These are phyloP conservation scores for Calidris pygmaea DNA, from an alignment of 2,113 vertebrate genomes.

Conservation along the genomic window DNA sequence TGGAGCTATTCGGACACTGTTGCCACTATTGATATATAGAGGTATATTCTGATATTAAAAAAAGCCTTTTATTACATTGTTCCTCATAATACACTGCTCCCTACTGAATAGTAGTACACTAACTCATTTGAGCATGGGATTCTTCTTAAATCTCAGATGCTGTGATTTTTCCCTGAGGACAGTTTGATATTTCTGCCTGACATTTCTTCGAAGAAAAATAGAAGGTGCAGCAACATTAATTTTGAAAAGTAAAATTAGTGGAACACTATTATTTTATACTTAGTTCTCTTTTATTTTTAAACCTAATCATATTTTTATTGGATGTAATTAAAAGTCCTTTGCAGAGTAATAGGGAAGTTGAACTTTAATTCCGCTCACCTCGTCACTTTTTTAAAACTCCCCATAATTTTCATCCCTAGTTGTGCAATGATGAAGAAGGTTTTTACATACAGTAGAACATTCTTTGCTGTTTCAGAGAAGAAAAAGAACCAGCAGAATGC, in stretches of 20 bases:
- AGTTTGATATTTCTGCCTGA: constrained; percentile 73
- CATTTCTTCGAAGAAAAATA: constrained; percentile 74
- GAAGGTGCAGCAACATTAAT: constrained; percentile 69
- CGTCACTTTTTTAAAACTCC: constrained; percentile 58
- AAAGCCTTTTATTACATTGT: constrained; percentile 49
- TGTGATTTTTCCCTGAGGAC: constrained; percentile 68
- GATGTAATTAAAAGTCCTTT: constrained; percentile 69
- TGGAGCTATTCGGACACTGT: constrained; percentile 46
- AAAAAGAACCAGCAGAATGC: neutral
- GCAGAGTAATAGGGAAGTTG: constrained; percentile 61
- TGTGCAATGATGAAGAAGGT: neutral
- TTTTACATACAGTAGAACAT: constrained; percentile 10
- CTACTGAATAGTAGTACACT: constrained; percentile 47
- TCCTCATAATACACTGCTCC: constrained; percentile 50
- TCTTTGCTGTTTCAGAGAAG: neutral
- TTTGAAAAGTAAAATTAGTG: constrained; percentile 72
- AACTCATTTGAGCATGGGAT: constrained; percentile 63
- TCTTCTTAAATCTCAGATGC: constrained; percentile 68
- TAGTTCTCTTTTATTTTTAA: constrained; percentile 72
- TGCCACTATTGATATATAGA: constrained; percentile 52
- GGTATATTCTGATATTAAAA: constrained; percentile 46
- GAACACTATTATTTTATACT: constrained; percentile 75
- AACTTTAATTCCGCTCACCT: constrained; percentile 64
- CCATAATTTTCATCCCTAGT: constrained; percentile 42
- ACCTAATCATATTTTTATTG: constrained; percentile 71